Base-by-base conservation (phyloP, 2,888 invertebrate species). In the Nezara viridula region DNA sequence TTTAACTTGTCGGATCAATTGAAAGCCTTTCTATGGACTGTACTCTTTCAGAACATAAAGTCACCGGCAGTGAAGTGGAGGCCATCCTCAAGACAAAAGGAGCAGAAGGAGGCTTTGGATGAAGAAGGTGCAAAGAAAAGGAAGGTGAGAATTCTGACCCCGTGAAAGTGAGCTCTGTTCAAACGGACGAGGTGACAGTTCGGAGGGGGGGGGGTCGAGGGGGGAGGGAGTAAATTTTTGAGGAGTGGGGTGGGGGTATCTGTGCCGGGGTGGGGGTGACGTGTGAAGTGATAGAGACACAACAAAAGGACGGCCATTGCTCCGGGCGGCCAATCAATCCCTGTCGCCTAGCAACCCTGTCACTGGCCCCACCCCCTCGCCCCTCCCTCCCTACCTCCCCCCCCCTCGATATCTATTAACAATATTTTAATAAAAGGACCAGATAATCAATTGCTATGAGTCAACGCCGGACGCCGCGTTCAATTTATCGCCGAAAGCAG, bases 281-380 rank as follows among this genome's bases (percentile, higher is more conserved):
- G 87, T 87, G 87, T 87, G 87, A 87, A 87, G 73, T 66, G 87
- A 87, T 87, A 87, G 87, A 87, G 87, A n/a, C 40, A 86, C 87
- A 87, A 87, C 87, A 87, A 87, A 87, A 87, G 87, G 87, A 87
- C 87, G 87, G 87, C 87, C 87, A 87, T 87, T 87, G 87, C 87
- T 87, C 60, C 44, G 55, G 60, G 44, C 44, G 40, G 87, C 87
- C 87, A 87, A 87, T 87, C 87, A 87, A 87, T 87, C 87, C 86
- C 87, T 66, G 87, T 87, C 87, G 87, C 87, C 60, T 60, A 66
- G 87, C 87, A 87, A 87, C 87, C 66, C 87, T 60, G 87, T 60
- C 87, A 66, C 66, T 27, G 44, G 73, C 55, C 66, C 87, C 87
- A 44, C 66, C 60, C 86, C 66, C 44, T 27, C 40, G 37, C 87